These are phyloP conservation scores for Cacatua alba DNA, from an alignment of 2,113 vertebrate genomes.

Conservation along the genomic window DNA sequence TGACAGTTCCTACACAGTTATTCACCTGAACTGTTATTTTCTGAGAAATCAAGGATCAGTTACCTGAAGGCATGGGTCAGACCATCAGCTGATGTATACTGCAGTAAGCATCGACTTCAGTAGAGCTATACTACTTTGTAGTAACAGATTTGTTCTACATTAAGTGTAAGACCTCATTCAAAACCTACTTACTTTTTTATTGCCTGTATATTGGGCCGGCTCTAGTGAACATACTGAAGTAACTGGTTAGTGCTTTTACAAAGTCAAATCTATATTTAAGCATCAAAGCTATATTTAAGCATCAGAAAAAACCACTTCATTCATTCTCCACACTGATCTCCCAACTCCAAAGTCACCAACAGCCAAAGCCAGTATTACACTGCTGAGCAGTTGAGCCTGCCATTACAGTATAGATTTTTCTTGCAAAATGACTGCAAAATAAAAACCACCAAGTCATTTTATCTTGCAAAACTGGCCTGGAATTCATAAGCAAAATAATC, in stretches of 20 bases:
- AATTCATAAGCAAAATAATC: neutral
- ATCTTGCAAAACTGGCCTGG: neutral
- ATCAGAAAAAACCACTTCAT: neutral
- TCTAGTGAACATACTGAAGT: neutral
- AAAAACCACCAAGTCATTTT: neutral
- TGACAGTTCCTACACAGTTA: neutral
- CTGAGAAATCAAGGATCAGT: neutral
- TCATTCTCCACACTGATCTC: neutral
- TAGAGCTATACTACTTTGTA: neutral
- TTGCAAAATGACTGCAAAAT: neutral
- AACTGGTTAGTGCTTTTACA: neutral
- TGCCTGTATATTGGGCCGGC: neutral
- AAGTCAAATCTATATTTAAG: neutral
- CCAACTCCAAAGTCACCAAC: neutral
- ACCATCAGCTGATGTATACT: neutral
- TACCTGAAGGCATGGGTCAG: neutral
- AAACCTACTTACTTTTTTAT: neutral
- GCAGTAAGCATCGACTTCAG: neutral
- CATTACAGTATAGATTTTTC: neutral
- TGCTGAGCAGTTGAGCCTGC: neutral
- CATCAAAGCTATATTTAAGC: neutral
- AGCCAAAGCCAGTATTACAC: neutral
- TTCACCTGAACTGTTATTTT: neutral
- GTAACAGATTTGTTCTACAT: neutral
- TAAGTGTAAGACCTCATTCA: neutral